Conservation (phyloP, 1,140 invertebrate species). For the Drosophila trapezifrons region DNA sequence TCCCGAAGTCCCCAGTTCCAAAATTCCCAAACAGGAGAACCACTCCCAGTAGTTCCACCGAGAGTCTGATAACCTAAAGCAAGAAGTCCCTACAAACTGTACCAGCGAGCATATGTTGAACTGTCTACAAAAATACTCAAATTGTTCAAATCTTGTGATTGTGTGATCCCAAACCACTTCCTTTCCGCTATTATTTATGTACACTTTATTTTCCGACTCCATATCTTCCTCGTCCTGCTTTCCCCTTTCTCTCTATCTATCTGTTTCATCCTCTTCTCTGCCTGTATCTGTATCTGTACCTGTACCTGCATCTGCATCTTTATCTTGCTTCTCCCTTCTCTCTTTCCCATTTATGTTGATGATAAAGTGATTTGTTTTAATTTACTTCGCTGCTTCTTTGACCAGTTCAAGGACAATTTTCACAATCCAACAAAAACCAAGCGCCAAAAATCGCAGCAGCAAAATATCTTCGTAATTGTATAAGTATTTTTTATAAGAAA, state of each 20-base stretch:
- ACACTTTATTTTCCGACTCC: slow-evolving; percentile 24
- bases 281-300: slow-evolving; percentile 2
- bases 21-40: slow-evolving; percentile 65
- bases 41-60: slow-evolving; percentile 82
- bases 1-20: not conserved
- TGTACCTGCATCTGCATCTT: slow-evolving; percentile 4
- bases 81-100: slow-evolving; percentile 42
- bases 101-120: slow-evolving; percentile 28
- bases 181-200: slow-evolving; percentile 51
- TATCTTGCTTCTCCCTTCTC: not conserved
- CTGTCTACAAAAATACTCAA: slow-evolving; percentile 55
- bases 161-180: slow-evolving; percentile 29
- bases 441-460: slow-evolving; percentile 82
- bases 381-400: slow-evolving; percentile 73
- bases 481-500: slow-evolving; percentile 84
- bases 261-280: not conserved
- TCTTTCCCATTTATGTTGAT: slow-evolving; percentile 54
- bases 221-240: slow-evolving; percentile 16
- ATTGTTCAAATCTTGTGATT: slow-evolving; percentile 35
- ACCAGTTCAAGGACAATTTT: slow-evolving; percentile 58
- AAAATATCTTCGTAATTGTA: slow-evolving; percentile 81
- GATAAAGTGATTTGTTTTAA: slow-evolving; percentile 75
- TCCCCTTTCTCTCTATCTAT: slow-evolving; percentile 10
- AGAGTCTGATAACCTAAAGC: slow-evolving; percentile 83
- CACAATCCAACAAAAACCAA: slow-evolving; percentile 54